Conservation (phyloP, 2,797 vertebrate genomes). For the Poeciliopsis presidionis region DNA sequence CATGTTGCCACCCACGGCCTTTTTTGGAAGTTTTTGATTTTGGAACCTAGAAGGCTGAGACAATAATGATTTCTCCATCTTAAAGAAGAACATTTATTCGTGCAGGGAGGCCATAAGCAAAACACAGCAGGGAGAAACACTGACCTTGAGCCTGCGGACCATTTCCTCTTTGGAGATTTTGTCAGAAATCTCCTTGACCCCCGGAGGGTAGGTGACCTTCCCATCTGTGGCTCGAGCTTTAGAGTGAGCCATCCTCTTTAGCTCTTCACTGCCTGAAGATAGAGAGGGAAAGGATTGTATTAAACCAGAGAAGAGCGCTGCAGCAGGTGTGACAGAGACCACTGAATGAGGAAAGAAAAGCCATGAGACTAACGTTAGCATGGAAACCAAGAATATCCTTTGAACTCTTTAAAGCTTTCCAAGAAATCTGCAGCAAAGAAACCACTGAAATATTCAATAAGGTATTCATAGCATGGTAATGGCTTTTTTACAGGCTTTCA, state of each 20-base stretch:
- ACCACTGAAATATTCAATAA: slow-evolving; percentile 57
- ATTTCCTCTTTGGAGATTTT: slow-evolving; percentile 99
- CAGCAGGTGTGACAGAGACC: not conserved
- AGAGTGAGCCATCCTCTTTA: slow-evolving; percentile 97
- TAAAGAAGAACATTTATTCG: not conserved
- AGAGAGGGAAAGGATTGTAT: slow-evolving; percentile 24
- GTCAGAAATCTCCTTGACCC: slow-evolving; percentile 99
- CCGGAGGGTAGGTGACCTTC: slow-evolving; percentile 99
- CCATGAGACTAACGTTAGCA: not conserved
- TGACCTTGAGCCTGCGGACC: slow-evolving; percentile 97
- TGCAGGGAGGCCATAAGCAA: not conserved
- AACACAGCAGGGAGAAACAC: slow-evolving; percentile 20
- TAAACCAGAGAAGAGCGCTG: not conserved
- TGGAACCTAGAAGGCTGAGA: too few species aligned
- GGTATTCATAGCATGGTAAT: slow-evolving; percentile 41
- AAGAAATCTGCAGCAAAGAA: slow-evolving; percentile 35
- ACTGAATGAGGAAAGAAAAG: slow-evolving; percentile 15
- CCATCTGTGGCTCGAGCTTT: slow-evolving; percentile 97
- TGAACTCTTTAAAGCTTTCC: slow-evolving; percentile 33
- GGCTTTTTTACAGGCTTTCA: slow-evolving; percentile 29
- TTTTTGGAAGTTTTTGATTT: too few species aligned
- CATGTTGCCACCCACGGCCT: too few species aligned
- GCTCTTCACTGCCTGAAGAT: slow-evolving; percentile 82
- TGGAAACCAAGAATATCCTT: slow-evolving; percentile 10
- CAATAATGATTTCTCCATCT: not conserved